These are phyloP conservation scores for Tethya wilhelma DNA, from an alignment of 37 sponge, comb jelly and placozoan species.

Conservation along the genomic window DNA sequence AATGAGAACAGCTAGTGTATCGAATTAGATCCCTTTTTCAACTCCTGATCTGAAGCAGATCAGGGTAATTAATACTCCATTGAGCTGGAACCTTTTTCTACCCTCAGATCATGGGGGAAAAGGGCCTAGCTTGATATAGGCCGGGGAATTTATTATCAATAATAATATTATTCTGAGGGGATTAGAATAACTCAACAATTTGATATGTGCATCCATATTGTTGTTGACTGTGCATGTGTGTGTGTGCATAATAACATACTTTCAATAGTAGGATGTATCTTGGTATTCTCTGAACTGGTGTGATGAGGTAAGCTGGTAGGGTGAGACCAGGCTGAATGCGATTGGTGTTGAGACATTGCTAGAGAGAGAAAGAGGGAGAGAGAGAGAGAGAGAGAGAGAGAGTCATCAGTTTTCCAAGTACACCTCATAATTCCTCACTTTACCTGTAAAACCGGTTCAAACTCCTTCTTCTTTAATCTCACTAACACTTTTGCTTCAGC, in stretches of 20 bases:
- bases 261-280: conserved; percentile 86
- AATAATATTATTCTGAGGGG: no score
- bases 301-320: conserved; percentile 83
- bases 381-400: neutral
- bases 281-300: conserved; percentile 94
- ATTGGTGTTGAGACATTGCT: conserved; percentile 53
- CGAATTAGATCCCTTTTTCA: no score
- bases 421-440: neutral
- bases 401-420: neutral
- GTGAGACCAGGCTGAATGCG: conserved; percentile 65
- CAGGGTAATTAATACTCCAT: no score
- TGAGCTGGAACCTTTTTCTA: no score
- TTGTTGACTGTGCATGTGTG: neutral
- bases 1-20: no score
- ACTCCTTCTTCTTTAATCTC: conserved; percentile 79
- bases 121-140: no score
- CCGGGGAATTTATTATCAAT: no score
- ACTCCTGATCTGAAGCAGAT: no score
- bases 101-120: no score
- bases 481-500: conserved; percentile 62
- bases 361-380: neutral
- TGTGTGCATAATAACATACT: conserved; percentile 16
- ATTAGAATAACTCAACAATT: no score
- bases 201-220: neutral
- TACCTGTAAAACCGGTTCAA: conserved; percentile 74